Evolutionary conservation across 2,888 invertebrate genomes (phyloP), one percentile per base, ranked within the genome.

Genomic region (Notodonta dromedarius): DNA sequence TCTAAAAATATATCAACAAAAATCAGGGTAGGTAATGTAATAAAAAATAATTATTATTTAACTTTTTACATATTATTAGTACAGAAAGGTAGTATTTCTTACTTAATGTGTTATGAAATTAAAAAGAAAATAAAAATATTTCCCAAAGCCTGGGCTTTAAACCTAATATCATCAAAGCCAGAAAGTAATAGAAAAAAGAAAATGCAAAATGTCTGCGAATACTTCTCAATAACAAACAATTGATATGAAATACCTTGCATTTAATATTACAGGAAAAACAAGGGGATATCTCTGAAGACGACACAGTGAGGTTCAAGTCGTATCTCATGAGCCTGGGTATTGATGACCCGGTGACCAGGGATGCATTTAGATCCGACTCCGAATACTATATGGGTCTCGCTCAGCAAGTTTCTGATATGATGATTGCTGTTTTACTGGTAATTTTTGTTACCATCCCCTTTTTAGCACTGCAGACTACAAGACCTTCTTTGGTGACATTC

Each of bases 291-390:
- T 98, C 98, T 5, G 98, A 99, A 88, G 99, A 99, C 91, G 99
- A 99, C 93, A 99, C 99, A 9, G 95, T 99, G 6, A 95, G 97
- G 76, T 99, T 99, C 86, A 99, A 99, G 85, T 97, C 99, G 0
- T 99, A 99, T 86, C 94, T 99, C 56, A 95, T 99, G 92, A 99
- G 99, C 85, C 94, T 99, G 79, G 99, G 99, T 74, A 98, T 99
- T 71, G 98, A 98, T 81, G 99, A 99, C 93, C 99, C 99, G 1
- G 99, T 99, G 0, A 99, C 99, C 0, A 95, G 98, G 81, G 98
- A 98, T 79, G 95, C 97, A 12, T 98, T 96, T 82, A 97, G 97
- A 81, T 97, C 96, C 60, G 97, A 98, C 70, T 96, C 96, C 13
- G 96, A 96, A 67, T 99, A 98, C 87, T 98, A 97, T 84, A 94